Evolutionary conservation across 2,113 vertebrate species (phyloP).

Genomic region (Percina caprodes): DNA sequence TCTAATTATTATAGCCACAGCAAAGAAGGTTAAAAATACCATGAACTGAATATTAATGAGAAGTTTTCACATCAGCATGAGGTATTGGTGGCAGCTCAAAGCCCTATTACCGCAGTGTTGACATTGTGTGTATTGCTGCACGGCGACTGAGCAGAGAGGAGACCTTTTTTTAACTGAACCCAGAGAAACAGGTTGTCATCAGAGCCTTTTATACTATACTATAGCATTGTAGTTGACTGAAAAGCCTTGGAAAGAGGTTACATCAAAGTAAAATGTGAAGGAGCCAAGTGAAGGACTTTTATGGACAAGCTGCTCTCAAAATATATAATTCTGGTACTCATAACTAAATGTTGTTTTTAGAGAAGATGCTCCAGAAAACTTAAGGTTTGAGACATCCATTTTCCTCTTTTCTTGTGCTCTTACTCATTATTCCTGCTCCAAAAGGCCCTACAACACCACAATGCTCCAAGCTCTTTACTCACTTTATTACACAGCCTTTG

Average conservation of each 20-base stretch:
- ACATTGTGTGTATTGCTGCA: neutral
- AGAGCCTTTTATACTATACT: neutral
- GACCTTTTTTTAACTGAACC: conserved; percentile 1
- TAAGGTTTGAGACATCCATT: conserved; percentile 33
- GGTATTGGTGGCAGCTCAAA: neutral
- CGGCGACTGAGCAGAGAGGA: neutral
- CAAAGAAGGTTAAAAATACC: neutral
- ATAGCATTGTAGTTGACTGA: too few relatives aligned
- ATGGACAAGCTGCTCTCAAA: conserved; percentile 13
- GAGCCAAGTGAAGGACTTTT: neutral
- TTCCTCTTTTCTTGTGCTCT: conserved; percentile 35
- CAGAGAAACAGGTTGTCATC: neutral
- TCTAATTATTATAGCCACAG: neutral
- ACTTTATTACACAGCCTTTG: conserved; percentile 22
- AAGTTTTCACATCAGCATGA: neutral
- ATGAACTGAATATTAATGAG: neutral
- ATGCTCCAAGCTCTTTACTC: conserved; percentile 29
- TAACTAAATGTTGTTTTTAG: conserved; percentile 13
- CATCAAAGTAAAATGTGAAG: conserved; percentile 34
- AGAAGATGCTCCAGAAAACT: conserved; percentile 38
- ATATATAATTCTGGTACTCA: conserved; percentile 2
- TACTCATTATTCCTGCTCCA: conserved; percentile 33
- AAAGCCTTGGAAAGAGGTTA: neutral
- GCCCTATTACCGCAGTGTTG: neutral
- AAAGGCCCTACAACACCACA: conserved; percentile 1